A percentile compares a stretch with the other conserved stretches of the same genome.
Conservation (phyloP, 2,888 invertebrate species). For the Dolichopus griseipennis region DNA sequence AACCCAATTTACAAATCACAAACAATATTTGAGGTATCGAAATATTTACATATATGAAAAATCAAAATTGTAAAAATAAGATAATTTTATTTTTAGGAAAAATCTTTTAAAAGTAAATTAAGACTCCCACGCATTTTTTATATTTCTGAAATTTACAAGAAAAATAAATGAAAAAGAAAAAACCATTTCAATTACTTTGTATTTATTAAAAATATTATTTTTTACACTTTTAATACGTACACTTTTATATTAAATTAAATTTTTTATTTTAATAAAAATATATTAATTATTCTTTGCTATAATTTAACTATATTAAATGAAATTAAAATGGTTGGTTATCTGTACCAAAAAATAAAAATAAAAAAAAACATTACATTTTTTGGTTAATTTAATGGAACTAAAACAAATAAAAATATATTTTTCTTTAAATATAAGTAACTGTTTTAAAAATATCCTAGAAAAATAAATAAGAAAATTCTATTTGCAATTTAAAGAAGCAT, state of each 20-base stretch:
- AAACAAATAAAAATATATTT: not conserved
- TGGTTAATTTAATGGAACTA: not conserved
- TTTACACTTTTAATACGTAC: not conserved
- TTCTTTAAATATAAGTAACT: not conserved
- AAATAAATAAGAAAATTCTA: not conserved
- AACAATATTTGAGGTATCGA: too few species aligned
- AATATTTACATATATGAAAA: too few species aligned
- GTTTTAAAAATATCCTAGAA: not conserved
- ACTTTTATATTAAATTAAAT: not conserved
- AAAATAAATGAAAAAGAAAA: too few species aligned
- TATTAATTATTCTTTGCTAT: not conserved
- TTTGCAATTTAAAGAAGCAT: slow-evolving; percentile 1
- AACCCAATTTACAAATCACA: too few species aligned
- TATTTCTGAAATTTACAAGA: too few species aligned
- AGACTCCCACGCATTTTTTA: too few species aligned
- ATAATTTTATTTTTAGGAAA: too few species aligned
- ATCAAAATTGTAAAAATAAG: too few species aligned
- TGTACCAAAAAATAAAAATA: not conserved
- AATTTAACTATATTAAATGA: not conserved
- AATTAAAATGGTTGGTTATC: not conserved
- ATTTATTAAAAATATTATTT: not conserved
- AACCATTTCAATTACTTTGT: not conserved
- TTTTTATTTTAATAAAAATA: not conserved
- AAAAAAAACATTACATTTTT: not conserved
- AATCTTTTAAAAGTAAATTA: too few species aligned